Base-by-base conservation (phyloP, 1,140 invertebrate species). In the Panulirus ornatus region DNA sequence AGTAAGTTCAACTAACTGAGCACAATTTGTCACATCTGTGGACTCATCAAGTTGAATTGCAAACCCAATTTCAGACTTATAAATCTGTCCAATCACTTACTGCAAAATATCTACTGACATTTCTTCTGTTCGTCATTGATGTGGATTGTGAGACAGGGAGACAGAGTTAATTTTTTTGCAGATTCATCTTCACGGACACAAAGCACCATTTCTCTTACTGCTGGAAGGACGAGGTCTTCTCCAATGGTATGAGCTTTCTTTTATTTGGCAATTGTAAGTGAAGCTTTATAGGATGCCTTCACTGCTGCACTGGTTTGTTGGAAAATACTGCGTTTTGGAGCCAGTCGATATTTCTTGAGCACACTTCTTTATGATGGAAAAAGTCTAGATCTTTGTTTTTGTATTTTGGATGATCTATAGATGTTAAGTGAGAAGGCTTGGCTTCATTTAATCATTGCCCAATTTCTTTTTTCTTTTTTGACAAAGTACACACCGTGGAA, bases 401-500 rank as follows among this genome's bases (percentile, higher is more conserved):
- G 27, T 19, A 84, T 71, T 66, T 40, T 40, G 83, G 83, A 84
- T 84, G 83, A 84, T 16, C 38, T 84, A 34, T 84, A 84, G 83
- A 84, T 84, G 58, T 54, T 36, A 36, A 71, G 38, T 66, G 83
- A 73, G 83, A 73, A 84, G 51, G 71, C 83, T 84, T 73, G 83
- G 83, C 44, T 84, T 84, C 83, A 70, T 11, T 42, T 71, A 84
- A 71, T 84, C 83, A 73, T 73, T 84, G 38, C 51, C 38, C 83
- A 84, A 54, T 58, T 58, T 58, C 22, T 58, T 58, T 58, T 58
- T 58, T 58, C 22, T 84, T 73, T 66, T 84, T 40, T 73, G 38
- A 34, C 83, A 84, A 84, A 84, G 83, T 71, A 71, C 83, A 73
- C 83, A 76, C 83, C 30, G 47, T n/a, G n/a, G n/a, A n/a, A n/a